These are phyloP conservation scores for Pseudocheirus occidentalis DNA, from an alignment of 2,797 vertebrate genomes.

Conservation along the genomic window DNA sequence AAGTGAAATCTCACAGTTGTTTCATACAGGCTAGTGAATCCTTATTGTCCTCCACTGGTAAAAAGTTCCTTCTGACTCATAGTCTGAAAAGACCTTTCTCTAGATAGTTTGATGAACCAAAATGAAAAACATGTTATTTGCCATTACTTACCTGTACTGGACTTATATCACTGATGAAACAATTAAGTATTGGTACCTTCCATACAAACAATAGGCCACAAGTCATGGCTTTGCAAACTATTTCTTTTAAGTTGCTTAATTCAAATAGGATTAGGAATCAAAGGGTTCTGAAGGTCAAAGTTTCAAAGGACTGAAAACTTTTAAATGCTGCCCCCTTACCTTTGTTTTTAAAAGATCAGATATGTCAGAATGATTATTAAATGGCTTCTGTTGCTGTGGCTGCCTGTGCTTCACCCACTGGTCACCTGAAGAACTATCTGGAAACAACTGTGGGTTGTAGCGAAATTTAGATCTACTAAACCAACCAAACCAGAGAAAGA, in stretches of 20 bases:
- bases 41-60: neutral
- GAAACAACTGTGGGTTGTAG: constrained; percentile 84
- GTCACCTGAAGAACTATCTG: constrained; percentile 86
- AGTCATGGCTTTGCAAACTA: constrained; percentile 7
- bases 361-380: constrained; percentile 85
- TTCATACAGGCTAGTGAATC: neutral
- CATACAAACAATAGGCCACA: constrained; percentile 1
- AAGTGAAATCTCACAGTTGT: neutral
- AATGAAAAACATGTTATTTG: neutral
- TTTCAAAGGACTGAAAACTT: constrained; percentile 13
- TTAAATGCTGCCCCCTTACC: constrained; percentile 75
- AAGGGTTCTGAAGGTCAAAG: constrained; percentile 23
- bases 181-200: neutral
- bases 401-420: constrained; percentile 88
- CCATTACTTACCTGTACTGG: neutral
- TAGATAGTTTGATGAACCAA: neutral
- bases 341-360: constrained; percentile 87
- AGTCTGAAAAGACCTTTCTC: constrained; percentile 19
- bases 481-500: constrained; percentile 49
- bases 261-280: neutral
- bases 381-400: constrained; percentile 85
- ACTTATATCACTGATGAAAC: constrained; percentile 22
- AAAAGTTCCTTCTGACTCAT: neutral
- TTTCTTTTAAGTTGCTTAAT: constrained; percentile 8
- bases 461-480: constrained; percentile 86